Base-by-base conservation (phyloP, 2,888 invertebrate species). In the Hypomecis punctinalis region DNA sequence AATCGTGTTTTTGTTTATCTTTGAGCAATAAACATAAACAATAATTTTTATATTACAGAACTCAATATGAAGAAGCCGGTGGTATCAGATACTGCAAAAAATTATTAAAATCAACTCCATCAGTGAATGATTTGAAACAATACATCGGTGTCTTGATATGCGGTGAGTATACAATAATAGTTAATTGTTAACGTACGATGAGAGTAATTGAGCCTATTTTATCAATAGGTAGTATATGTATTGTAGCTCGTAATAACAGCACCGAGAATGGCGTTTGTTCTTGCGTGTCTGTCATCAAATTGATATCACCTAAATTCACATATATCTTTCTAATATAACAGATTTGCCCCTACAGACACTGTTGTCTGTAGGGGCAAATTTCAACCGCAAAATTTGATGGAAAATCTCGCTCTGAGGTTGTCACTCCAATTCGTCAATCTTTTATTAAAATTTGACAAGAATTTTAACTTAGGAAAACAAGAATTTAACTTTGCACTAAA, bases 111-210 rank as follows among this genome's bases (percentile, higher is more conserved):
- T 68, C 75, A 53, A 69, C 83, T 48, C 87, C 89, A 39, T 74
- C 81, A 10, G 66, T 69, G 55, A 54, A 65, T 9, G 90, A 90
- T 74, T 67, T 86, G 63, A 90, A 81, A 82, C 91, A 90, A 81
- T 91, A 91, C 75, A 45, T 77, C 10, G 87, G 84, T 43, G 85
- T 90, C 33, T 70, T 85, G 46, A 68, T 90, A 75, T 89, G 89
- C 63, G 90, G 90, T 90, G 73, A 85, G 87, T 80, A 57, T 42
- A 60, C 10, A 33, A 7, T 40, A 36, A 39, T 39, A 39, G 39
- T 10, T 9, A 6, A 6, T 35, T 23, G 23, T 23, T 23, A 23
- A 23, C 3, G 23, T 23, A 23, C 23, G n/a, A n/a, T n/a, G n/a
- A n/a, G n/a, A n/a, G n/a, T 6, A 11, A 37, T 7, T 35, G n/a